Evolutionary conservation across 2,888 invertebrate genomes (phyloP).

Genomic region (Xestia c-nigrum): DNA sequence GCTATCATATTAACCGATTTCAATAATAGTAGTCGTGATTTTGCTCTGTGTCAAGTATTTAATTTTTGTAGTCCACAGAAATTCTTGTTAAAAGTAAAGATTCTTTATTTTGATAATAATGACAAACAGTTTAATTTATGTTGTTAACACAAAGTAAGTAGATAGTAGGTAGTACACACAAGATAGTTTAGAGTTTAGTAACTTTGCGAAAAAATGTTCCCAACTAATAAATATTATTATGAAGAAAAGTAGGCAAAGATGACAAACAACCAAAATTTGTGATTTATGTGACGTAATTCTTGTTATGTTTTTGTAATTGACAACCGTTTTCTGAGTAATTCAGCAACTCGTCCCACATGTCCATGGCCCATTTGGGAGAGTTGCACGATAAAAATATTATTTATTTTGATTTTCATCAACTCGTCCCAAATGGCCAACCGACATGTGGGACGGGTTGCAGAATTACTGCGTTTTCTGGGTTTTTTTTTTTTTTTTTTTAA

Average conservation of each 20-base stretch:
- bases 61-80: too few relatives aligned
- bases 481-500: neutral
- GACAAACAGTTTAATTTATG: neutral
- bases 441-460: too few relatives aligned
- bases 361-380: too few relatives aligned
- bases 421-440: too few relatives aligned
- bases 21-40: too few relatives aligned
- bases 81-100: neutral
- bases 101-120: neutral
- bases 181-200: neutral
- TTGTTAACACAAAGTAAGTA: neutral
- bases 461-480: neutral
- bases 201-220: neutral
- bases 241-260: constrained; percentile 1
- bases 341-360: too few relatives aligned
- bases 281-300: constrained; percentile 34
- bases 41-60: too few relatives aligned
- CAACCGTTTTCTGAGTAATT: neutral
- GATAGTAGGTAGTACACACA: neutral
- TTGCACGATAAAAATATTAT: too few relatives aligned
- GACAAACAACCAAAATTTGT: constrained; percentile 22
- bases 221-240: constrained; percentile 21
- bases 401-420: too few relatives aligned
- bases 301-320: neutral
- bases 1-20: too few relatives aligned